Base-by-base conservation (phyloP, 2,797 vertebrate genomes). In the Cuculus canorus region DNA sequence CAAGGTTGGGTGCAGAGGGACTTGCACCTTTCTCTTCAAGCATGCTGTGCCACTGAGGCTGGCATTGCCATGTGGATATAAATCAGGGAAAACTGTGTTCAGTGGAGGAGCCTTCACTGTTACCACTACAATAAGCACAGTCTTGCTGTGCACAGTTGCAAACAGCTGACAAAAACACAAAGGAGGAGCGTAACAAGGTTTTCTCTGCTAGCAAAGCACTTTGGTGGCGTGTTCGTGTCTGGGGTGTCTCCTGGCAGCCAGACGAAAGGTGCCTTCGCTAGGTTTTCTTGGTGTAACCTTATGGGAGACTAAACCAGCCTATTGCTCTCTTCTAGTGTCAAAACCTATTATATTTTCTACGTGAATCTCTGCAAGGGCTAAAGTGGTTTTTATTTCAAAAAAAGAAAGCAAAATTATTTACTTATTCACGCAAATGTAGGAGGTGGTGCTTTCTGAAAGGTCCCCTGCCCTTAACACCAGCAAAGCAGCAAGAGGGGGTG, bases 11-110 rank as follows among this genome's bases (percentile, higher is more conserved):
- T 3, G 1, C 56, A 68, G 61, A 56, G 15, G 45, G 43, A 50
- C 0, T 1, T 23, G 7, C n/a, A 35, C 5, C 10, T 33, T 39
- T 32, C 48, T 63, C 14, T 50, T 73, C 2, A 3, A 65, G 17
- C 5, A 4, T 5, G 43, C 12, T 13, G 10, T 43, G 69, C 19
- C 54, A 8, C 50, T 1, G 3, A 82, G 68, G 35, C 48, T 6
- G 65, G 22, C 56, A 2, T 18, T 19, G 35, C 65, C 64, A 28
- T 4, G 27, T 45, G 72, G 43, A 3, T 24, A 6, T 11, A 24
- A 61, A 66, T 21, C 1, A 37, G 56, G 56, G 50, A 54, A 59
- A 63, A 6, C 1, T 0, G 25, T 8, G 37, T 5, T 72, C 3
- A 2, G 48, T 5, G 17, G 45, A 79, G 68, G 59, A 76, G 9